Evolutionary conservation across 1,140 invertebrate genomes (phyloP), one percentile per base, ranked within the genome.

Genomic region (Euura lappo): DNA sequence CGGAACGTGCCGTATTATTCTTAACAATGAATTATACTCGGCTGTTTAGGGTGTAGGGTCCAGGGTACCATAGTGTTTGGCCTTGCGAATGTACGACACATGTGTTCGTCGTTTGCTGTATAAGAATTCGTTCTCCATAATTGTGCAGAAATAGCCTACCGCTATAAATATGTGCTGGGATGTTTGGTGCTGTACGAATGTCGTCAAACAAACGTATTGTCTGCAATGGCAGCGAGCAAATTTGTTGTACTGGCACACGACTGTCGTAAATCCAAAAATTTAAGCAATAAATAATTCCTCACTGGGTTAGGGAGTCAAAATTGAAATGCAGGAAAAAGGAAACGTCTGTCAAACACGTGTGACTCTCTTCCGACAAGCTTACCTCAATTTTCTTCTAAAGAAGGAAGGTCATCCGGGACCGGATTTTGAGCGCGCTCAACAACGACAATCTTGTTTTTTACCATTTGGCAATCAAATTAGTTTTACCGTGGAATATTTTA

Each of bases 191-290:
- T 60, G 13, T 60, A 11, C 6, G 2, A 60, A 60, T 6, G 51
- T 60, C 51, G 51, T 60, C 51, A 60, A 60, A 60, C 51, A 60
- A 60, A 60, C 4, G 51, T n/a, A 60, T 60, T 60, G 51, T 60
- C 2, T 60, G 3, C 51, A 60, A 60, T 11, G 28, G 28, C 28
- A 28, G 28, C 28, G 28, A n/a, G 28, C 28, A 28, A 28, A 28
- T 28, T 28, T 28, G 28, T 28, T 28, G 28, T 28, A 28, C 28
- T 11, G 51, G 51, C 51, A n/a, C 51, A n/a, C 5, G 51, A 60
- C 51, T 60, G 51, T 60, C 51, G 51, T 60, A 60, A 60, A 60
- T 60, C 13, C 51, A 60, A 60, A 60, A 60, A 60, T 60, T 8
- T 60, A 60, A 11, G 51, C 51, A 60, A 60, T 60, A 60, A 60